Evolutionary conservation across 64 coral and sea anemone genomes (phyloP), one percentile per base, ranked within the genome.

Genomic region (Montipora capricornis): DNA sequence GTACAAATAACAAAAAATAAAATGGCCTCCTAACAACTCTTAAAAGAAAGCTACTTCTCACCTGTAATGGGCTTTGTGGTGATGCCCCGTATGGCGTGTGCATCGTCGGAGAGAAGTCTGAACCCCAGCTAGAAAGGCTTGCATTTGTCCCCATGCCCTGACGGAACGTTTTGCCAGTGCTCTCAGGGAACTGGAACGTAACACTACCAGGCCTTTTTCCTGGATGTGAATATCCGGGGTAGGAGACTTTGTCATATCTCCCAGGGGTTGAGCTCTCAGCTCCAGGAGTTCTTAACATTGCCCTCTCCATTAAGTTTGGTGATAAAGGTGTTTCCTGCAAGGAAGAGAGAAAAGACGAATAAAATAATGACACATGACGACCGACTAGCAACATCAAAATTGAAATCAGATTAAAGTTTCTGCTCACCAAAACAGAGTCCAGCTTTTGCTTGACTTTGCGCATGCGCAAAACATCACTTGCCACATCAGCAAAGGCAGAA

Each of bases 101-200:
- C 37, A 68, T 79, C 16, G 94, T 78, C 0, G 94, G 88, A 53
- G 91, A 78, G 83, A 98, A 98, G 51, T 98, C 97, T 73, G 97
- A 98, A 48, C 94, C 96, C 97, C 97, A 98, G 46, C 91, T 98
- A 29, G 97, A 98, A 60, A 98, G 68, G 74, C 81, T 97, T 45
- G 87, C 83, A 45, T 97, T 94, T 49, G 74, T 80, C 4, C 83
- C 91, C 81, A 93, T 81, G 58, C 91, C 88, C 57, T 93, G 88
- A 17, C 94, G 81, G 50, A 90, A 92, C 55, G 96, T 86, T 89
- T 78, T 84, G 47, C 67, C 89, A 45, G 90, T 69, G 50, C 89
- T 92, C 15, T 92, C 89, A 4, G 96, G 93, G 46, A 88, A 58
- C 81, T 94, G 77, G 78, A 90, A 95, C 14, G 68, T 83, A 53